These are phyloP conservation scores for Silvanus unidentatus DNA, from an alignment of 2,888 invertebrate genomes.

Conservation along the genomic window DNA sequence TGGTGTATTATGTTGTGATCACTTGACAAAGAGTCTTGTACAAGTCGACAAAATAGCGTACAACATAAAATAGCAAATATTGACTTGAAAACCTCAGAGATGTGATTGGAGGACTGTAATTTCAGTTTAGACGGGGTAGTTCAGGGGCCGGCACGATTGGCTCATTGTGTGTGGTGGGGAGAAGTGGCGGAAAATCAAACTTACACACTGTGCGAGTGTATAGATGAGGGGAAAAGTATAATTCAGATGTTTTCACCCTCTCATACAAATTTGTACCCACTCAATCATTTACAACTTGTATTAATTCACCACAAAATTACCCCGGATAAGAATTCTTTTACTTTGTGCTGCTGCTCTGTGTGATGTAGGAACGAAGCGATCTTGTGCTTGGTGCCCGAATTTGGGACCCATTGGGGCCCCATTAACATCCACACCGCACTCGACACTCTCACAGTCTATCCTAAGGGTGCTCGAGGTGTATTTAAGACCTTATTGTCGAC, in stretches of 20 bases:
- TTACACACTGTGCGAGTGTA: neutral
- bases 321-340: neutral
- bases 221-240: conserved; percentile 18
- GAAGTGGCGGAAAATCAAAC: conserved; percentile 15
- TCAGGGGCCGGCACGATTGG: conserved; percentile 2
- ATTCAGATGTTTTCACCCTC: conserved; percentile 19
- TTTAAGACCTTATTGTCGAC: conserved; percentile 41
- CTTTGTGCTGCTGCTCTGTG: neutral
- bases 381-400: too few species aligned
- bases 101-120: conserved; percentile 44
- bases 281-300: conserved; percentile 33
- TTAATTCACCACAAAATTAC: conserved; percentile 23
- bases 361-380: too few species aligned
- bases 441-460: conserved; percentile 1
- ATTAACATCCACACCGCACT: too few species aligned
- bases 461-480: conserved; percentile 32
- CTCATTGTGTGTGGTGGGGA: conserved; percentile 14
- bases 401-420: too few species aligned
- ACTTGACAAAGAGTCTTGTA: conserved; percentile 35
- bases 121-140: conserved; percentile 27
- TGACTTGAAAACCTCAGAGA: conserved; percentile 46
- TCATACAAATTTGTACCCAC: conserved; percentile 13
- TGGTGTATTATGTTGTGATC: conserved; percentile 35
- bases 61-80: conserved; percentile 45
- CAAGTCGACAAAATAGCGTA: conserved; percentile 22